A percentile compares a stretch with the other conserved stretches of the same genome.
Evolutionary conservation across 2,888 invertebrate species (phyloP).

Genomic region (Ophion slaviceki): DNA sequence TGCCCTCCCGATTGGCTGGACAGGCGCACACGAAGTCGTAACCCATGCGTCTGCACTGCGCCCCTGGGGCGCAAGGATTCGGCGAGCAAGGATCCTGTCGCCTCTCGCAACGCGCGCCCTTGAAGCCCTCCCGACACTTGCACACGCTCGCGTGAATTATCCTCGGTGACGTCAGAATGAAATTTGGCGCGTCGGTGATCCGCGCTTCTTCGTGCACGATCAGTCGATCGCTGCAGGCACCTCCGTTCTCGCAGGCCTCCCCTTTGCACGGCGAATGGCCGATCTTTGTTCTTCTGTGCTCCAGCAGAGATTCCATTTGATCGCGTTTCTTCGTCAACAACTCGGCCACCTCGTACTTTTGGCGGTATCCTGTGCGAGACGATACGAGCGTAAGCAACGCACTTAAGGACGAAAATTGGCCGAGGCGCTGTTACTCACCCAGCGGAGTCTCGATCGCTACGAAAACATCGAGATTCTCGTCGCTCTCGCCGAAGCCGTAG

Average conservation of each 20-base stretch:
- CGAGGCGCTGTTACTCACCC: conserved; percentile 70
- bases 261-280: conserved; percentile 91
- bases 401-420: neutral
- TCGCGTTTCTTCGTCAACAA: conserved; percentile 88
- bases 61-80: conserved; percentile 93
- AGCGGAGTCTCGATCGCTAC: conserved; percentile 87
- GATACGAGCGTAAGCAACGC: neutral
- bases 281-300: conserved; percentile 86
- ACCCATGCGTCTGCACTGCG: conserved; percentile 93
- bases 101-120: conserved; percentile 92
- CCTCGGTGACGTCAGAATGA: conserved; percentile 93
- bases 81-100: conserved; percentile 96
- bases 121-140: conserved; percentile 93
- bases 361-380: conserved; percentile 84
- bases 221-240: conserved; percentile 90
- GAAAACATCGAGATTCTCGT: conserved; percentile 88
- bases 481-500: conserved; percentile 90
- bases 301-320: conserved; percentile 87
- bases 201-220: conserved; percentile 88
- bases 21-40: conserved; percentile 94
- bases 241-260: conserved; percentile 91
- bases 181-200: conserved; percentile 91
- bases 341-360: conserved; percentile 87
- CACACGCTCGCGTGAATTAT: conserved; percentile 92
- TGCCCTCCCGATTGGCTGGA: conserved; percentile 91